Evolutionary conservation across 2,888 invertebrate species (phyloP), one percentile per base, ranked within the genome.

Genomic region (Matsumyia berberina): DNA sequence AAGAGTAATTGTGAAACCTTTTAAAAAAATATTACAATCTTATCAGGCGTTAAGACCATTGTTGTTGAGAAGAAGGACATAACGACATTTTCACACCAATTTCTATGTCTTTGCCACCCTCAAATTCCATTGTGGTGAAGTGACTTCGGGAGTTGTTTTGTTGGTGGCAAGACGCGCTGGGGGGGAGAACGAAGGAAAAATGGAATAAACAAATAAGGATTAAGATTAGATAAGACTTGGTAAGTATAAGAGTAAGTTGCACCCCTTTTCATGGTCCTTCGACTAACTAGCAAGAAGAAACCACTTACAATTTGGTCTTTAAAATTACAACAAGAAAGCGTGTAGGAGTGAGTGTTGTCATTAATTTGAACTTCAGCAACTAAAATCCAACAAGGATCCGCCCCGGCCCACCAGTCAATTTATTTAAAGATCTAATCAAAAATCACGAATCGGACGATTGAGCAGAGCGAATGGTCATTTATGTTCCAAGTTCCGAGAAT

Each of bases 11-110:
- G 86, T 81, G 81, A 67, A 86, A 86, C 81, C 86, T 76, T 86
- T 86, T 86, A 86, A 86, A 86, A 86, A 86, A 86, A 86, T 86
- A 86, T 86, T 86, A 86, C 86, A 86, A 81, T 81, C 86, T 86
- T 86, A 86, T 86, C 86, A 73, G 81, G 76, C 72, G 86, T 80
- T 85, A 85, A 85, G 80, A 80, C 85, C 53, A 70, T 76, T 85
- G 79, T 85, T 79, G 74, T 69, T 57, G 74, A 37, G 51, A 53
- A 57, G 66, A 69, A 76, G 85, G 85, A 70, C 70, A 80, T 85
- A 85, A 85, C 74, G 80, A 85, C 80, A 85, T 85, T 85, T 85
- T 80, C 85, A 85, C 85, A 85, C 85, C 46, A 64, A 76, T 66
- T 76, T 70, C 19, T 17, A 51, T 70, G 44, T 49, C 53, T 51